These are phyloP conservation scores for Buphagus erythrorhynchus DNA, from an alignment of 2,797 vertebrate species.

Conservation along the genomic window DNA sequence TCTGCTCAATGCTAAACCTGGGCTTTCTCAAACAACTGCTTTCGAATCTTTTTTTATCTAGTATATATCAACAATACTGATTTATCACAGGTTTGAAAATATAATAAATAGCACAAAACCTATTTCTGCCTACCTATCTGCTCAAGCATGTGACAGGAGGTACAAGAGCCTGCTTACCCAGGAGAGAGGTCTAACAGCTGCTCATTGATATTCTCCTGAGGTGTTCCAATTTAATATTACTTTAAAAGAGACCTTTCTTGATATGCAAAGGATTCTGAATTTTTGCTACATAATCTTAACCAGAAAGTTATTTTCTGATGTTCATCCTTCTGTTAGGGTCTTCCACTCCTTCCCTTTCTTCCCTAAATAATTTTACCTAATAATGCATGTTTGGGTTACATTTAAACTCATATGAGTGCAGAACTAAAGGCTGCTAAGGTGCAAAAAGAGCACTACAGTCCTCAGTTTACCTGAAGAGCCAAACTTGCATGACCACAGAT, in stretches of 20 bases:
- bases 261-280: neutral
- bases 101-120: neutral
- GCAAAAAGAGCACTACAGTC: neutral
- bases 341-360: neutral
- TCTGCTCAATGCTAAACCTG: neutral
- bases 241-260: neutral
- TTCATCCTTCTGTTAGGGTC: neutral
- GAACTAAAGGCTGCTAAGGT: neutral
- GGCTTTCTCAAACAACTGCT: neutral
- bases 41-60: neutral
- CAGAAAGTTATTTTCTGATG: neutral
- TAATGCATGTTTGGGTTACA: neutral
- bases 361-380: neutral
- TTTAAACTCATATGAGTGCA: neutral
- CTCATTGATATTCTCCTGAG: neutral
- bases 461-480: neutral
- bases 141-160: neutral
- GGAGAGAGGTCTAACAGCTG: neutral
- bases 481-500: neutral
- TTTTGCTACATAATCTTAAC: neutral
- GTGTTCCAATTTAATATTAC: neutral
- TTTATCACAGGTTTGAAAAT: neutral
- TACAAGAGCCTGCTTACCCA: neutral
- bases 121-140: neutral
- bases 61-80: fast-evolving